Evolutionary conservation across 2,113 vertebrate genomes (phyloP), one percentile per base, ranked within the genome.

Genomic region (Oxyura jamaicensis): DNA sequence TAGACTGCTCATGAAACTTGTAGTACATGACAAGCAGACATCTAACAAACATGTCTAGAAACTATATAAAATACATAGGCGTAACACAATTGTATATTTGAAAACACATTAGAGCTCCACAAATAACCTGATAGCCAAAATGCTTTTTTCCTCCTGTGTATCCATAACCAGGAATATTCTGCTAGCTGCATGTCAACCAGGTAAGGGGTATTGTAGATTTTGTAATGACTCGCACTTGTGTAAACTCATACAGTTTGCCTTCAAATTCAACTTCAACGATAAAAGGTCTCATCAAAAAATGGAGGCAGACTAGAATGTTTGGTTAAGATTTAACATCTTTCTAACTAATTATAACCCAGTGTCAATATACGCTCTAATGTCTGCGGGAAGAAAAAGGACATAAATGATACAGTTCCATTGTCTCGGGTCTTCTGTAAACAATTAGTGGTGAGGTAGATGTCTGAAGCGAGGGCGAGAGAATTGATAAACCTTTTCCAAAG

Each of bases 401-500:
- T 58, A 60, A 72, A 63, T 82, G 82, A 84, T 83, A 94, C 65
- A 68, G 68, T 92, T 91, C 36, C 66, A 74, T 83, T 94, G 35
- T 83, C 67, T 7, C 26, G 67, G 79, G 73, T 71, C 69, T 91
- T 97, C 76, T 91, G 84, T 96, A 97, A 96, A 93, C 86, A 96
- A 20, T 92, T 86, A 71, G 8, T 0, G 0, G 23, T 93, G 90
- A 88, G 82, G 93, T 81, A 85, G 62, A 48, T 91, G 78, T 95
- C 72, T 95, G 93, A 85, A 93, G 76, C 53, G 72, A 93, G 96
- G 95, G 94, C 9, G 11, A 95, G 86, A 95, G 90, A 95, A 97
- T 85, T 97, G 86, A 96, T 97, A 95, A 97, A 97, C 89, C 82
- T 97, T 19, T 96, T 97, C 92, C 73, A 95, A 96, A 93, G 94